A percentile compares a stretch with the other conserved stretches of the same genome.
phyloP scores from a whole-genome alignment of 2,888 invertebrate species.

The Timema cristinae region DNA sequence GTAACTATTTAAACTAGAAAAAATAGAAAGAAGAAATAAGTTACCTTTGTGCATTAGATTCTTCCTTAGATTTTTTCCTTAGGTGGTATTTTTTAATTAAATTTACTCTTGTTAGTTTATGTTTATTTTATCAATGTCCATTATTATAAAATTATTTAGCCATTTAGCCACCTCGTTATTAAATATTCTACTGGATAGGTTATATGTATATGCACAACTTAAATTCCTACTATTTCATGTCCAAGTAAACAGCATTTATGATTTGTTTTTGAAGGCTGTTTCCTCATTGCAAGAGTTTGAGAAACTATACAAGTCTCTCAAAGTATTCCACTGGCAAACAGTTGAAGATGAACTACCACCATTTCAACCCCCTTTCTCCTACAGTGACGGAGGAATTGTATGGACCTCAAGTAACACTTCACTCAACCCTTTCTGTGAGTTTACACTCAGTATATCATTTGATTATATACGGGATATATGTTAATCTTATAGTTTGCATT shows the following conservation, averaged over 20 bases:
- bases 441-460: not conserved
- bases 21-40: too few relatives aligned
- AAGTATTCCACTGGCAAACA: conserved; percentile 21
- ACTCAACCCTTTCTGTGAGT: conserved; percentile 26
- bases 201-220: too few relatives aligned
- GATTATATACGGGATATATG: not conserved
- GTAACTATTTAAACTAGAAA: too few relatives aligned
- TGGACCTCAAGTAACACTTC: conserved; percentile 25
- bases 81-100: too few relatives aligned
- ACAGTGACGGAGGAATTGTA: conserved; percentile 23
- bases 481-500: not conserved
- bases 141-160: too few relatives aligned
- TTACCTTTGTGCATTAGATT: too few relatives aligned
- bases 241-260: not conserved
- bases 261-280: conserved; percentile 23
- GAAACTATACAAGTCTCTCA: conserved; percentile 14
- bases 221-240: too few relatives aligned
- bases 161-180: too few relatives aligned
- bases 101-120: too few relatives aligned
- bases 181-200: too few relatives aligned
- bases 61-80: too few relatives aligned
- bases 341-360: conserved; percentile 5
- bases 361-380: conserved; percentile 18
- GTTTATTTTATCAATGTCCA: too few relatives aligned
- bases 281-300: conserved; percentile 23